Percentiles rank a stretch among this genome's conserved stretches.
phyloP scores from a whole-genome alignment of 2,113 vertebrate genomes.

The human region GRCh38 chr3:24566001-24566500 shows the following conservation, averaged over 20 bases:
- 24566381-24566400: background rate
- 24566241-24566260: background rate
- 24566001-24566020: background rate
- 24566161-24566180: background rate
- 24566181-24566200: background rate
- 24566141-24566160: background rate
- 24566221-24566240: background rate
- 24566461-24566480: background rate
- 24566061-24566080: background rate
- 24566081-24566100: background rate
- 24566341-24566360: background rate
- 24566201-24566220: background rate
- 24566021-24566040: background rate
- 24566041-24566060: background rate
- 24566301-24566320: background rate
- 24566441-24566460: background rate
- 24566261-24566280: background rate
- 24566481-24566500: background rate
- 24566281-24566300: background rate
- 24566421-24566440: background rate
- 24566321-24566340: accelerated
- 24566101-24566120: background rate
- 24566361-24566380: background rate
- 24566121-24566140: background rate
- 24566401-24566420: background rate